Base-by-base conservation (phyloP, 2,113 vertebrate species). In the Gallinago jamesoni region DNA sequence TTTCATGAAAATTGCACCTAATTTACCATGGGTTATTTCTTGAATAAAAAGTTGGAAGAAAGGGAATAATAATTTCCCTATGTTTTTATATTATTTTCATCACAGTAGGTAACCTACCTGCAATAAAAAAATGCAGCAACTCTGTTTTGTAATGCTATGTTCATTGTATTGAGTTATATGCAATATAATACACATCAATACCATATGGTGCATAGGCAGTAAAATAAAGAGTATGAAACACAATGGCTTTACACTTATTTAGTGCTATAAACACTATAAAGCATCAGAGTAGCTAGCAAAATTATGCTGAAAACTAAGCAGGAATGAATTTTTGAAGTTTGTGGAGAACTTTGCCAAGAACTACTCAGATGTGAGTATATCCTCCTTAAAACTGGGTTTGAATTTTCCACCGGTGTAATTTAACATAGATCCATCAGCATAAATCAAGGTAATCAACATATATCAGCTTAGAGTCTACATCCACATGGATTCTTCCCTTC, bases 141-240 rank as follows among this genome's bases (percentile, higher is more conserved):
- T 87, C 60, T 64, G 14, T 87, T 94, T 93, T 84, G 73, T 75
- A 95, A n/a, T 85, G 67, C 48, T 68, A 21, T 78, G 84, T 89
- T 93, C 97, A 93, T 86, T 82, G 77, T 74, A 69, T 67, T 95
- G 93, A 97, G 43, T 95, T 96, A 95, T 94, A 95, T 63, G 74
- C 67, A 93, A 75, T 92, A 86, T 93, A 96, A 91, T 91, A 83
- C 47, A 84, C 68, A 90, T 90, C 91, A 93, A 39, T 87, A 80
- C 63, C 70, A 90, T 87, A 94, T 72, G 86, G 70, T 69, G 43
- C 59, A 91, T 81, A 90, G 87, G 76, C 69, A 89, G 43, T 93
- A 96, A 90, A 94, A 88, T 53, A 90, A 84, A 75, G 45, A 86
- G 27, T 55, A 82, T 72, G 76, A 95, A 96, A 87, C 80, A 94